Conservation (phyloP, 2,113 vertebrate genomes). For the Eudorcas thomsonii region DNA sequence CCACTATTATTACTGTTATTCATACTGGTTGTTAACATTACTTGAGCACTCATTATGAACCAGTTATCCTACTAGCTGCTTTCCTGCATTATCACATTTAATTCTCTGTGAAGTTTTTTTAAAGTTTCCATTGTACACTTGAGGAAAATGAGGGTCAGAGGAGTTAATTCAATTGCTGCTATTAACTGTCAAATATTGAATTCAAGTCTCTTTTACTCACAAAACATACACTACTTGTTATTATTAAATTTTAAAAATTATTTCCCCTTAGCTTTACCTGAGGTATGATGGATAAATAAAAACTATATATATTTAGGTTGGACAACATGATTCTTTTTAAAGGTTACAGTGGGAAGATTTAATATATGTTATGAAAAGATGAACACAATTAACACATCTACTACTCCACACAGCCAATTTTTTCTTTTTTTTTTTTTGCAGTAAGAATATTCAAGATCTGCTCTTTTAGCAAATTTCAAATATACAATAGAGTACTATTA, state of each 20-base stretch:
- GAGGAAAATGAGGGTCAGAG: slow-evolving; percentile 12
- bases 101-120: slow-evolving; percentile 1
- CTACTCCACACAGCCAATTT: not conserved
- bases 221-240: not conserved
- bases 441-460: not conserved
- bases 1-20: not conserved
- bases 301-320: not conserved
- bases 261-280: not conserved
- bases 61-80: not conserved
- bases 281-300: not conserved
- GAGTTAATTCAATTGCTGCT: not conserved
- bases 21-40: not conserved
- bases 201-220: not conserved
- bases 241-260: not conserved
- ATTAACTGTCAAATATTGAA: slow-evolving; percentile 15
- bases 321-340: not conserved
- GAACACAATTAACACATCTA: not conserved
- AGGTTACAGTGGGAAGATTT: not conserved
- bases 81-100: not conserved
- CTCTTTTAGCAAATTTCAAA: not conserved
- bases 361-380: not conserved
- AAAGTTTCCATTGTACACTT: not conserved
- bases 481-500: not conserved
- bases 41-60: not conserved
- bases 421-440: not conserved